Base-by-base conservation (phyloP, 37 sponge, comb jelly and placozoan genomes). In the Halichondria panicea region DNA sequence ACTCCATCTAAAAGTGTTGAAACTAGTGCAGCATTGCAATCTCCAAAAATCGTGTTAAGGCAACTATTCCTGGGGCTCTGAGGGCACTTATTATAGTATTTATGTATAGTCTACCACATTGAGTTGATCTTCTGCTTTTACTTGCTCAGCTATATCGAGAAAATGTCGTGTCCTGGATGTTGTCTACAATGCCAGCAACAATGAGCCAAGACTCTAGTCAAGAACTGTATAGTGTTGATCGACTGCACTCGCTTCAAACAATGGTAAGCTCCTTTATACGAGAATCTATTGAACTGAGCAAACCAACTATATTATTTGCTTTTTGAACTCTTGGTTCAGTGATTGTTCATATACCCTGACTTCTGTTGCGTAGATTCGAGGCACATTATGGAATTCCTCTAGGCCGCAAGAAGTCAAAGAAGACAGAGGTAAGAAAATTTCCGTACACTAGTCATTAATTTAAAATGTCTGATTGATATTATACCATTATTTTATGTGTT, bases 201-300 rank as follows among this genome's bases (percentile, higher is more conserved):
- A 98, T 64, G 99, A 98, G 72, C 99, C 4, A 98, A 98, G 87
- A 98, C 99, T n/a, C 77, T 98, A 21, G 99, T 98, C 30, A 98
- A 98, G 93, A 94, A 94, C 74, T 95, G 96, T 76, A 95, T 98
- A 13, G 77, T 98, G 25, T 87, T 84, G 54, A 79, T 98, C 56
- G 99, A 98, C 60, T 76, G 91, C 42, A 85, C 93, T 46, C 99
- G 96, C 5, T 98, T 95, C 81, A 58, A 89, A 57, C 95, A 98
- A 56, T 98, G 99, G 99, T 87, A 33, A 76, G 87, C 52, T 48
- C 15, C 15, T 48, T 48, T 48, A 48, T 18, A 48, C 52, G 15
- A 48, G 13, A 48, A 48, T n/a, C n/a, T n/a, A n/a, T n/a, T n/a
- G n/a, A n/a, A n/a, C n/a, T n/a, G n/a, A n/a, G n/a, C n/a, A n/a